Base-by-base conservation (phyloP, 2,113 vertebrate species). In the Athene noctua region DNA sequence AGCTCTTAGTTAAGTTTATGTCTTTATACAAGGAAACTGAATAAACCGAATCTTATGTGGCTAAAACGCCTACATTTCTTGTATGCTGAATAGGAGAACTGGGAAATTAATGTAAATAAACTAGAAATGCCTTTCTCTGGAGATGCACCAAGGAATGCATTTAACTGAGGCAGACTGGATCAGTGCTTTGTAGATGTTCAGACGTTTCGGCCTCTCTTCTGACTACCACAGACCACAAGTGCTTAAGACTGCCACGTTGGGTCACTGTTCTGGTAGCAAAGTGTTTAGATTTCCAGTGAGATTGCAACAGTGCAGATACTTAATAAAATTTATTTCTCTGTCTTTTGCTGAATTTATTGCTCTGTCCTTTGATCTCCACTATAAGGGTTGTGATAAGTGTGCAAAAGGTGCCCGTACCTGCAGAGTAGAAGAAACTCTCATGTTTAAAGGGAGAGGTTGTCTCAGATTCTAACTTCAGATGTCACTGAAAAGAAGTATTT, bases 311-410 rank as follows among this genome's bases (percentile, higher is more conserved):
- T n/a, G 12, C 32, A 80, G 44, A 10, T 0, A 1, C 59, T 71
- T 75, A 59, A 15, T 27, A 57, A 20, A 57, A 34, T 57, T 86
- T 52, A 6, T 72, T 88, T 73, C 16, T 30, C 17, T 38, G 4
- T 29, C 29, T 11, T 70, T 55, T 55, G 8, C 44, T 86, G 42
- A 63, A 88, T 40, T 40, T 40, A 40, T 40, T 40, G 40, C 40
- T 40, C 40, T 40, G 40, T 40, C 40, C 5, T 42, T 36, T 74
- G 55, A 63, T 38, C 23, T 36, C 9, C 8, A 3, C 5, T 18
- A 0, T 49, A n/a, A 47, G 5, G 13, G 14, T n/a, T 20, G 2
- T n/a, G 49, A 4, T 67, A 65, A 61, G 4, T 13, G 26, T 38
- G 18, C 18, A 40, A 14, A 68, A 65, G 25, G 14, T 11, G 13